Evolutionary conservation across 2,888 invertebrate species (phyloP).

Genomic region (Nasonia oneida): DNA sequence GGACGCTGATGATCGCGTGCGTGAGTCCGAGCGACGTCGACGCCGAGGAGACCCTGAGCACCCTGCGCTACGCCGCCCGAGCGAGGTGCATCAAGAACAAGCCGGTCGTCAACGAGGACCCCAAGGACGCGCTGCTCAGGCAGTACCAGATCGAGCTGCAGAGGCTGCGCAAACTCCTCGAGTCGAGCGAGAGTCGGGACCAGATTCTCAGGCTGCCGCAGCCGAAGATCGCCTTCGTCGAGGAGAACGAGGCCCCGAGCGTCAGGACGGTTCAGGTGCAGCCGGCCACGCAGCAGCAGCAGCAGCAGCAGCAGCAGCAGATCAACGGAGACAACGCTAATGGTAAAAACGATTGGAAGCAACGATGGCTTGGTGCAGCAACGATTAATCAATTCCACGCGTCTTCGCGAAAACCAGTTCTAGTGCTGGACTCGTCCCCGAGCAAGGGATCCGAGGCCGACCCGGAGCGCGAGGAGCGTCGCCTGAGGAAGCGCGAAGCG

Average conservation of each 20-base stretch:
- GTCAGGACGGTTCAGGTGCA: too few species aligned
- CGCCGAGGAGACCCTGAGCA: constrained; percentile 91
- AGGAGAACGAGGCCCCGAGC: background rate
- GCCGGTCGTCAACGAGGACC: constrained; percentile 93
- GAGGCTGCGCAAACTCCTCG: constrained; percentile 83
- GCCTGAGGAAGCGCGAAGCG: constrained; percentile 73
- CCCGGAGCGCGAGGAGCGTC: constrained; percentile 71
- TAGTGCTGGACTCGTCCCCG: constrained; percentile 22
- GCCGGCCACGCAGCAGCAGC: background rate
- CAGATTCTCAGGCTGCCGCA: background rate
- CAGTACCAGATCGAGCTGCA: constrained; percentile 93
- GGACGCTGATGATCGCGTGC: constrained; percentile 93
- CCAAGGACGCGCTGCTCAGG: constrained; percentile 91
- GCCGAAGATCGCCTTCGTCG: background rate
- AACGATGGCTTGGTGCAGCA: too few species aligned
- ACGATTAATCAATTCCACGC: too few species aligned
- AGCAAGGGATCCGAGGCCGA: constrained; percentile 63
- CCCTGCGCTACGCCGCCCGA: constrained; percentile 90
- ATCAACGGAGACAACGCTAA: background rate
- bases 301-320: too few species aligned
- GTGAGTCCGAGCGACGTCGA: constrained; percentile 91
- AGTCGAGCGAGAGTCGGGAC: constrained; percentile 65
- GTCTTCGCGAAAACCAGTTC: background rate
- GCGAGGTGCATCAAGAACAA: constrained; percentile 93
- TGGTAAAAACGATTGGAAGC: background rate